Conservation (phyloP, 2,797 vertebrate genomes). For the Chaetodon trifasciatus region DNA sequence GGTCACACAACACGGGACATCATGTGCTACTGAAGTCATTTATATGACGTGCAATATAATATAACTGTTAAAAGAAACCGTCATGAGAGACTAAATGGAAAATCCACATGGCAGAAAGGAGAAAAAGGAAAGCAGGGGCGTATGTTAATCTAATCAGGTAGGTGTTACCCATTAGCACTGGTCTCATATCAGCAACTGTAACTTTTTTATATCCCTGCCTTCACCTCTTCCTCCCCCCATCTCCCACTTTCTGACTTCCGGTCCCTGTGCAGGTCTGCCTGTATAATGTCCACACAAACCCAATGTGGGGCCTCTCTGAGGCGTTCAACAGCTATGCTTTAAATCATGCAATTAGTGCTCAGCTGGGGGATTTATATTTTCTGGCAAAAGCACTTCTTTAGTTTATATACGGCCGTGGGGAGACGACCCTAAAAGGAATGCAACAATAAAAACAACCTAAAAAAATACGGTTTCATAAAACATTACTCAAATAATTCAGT, state of each 20-base stretch:
- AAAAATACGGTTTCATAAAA: slow-evolving; percentile 42
- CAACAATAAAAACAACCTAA: slow-evolving; percentile 51
- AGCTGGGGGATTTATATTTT: slow-evolving; percentile 61
- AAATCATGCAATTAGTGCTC: slow-evolving; percentile 76
- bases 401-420: slow-evolving; percentile 50
- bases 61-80: slow-evolving; percentile 42
- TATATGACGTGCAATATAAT: slow-evolving; percentile 43
- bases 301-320: slow-evolving; percentile 54
- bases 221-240: not conserved
- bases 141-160: slow-evolving; percentile 72
- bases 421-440: slow-evolving; percentile 50
- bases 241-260: slow-evolving; percentile 26
- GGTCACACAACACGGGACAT: slow-evolving; percentile 35
- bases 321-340: slow-evolving; percentile 58
- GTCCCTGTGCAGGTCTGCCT: slow-evolving; percentile 47
- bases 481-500: slow-evolving; percentile 2
- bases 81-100: slow-evolving; percentile 50
- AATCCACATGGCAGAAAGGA: slow-evolving; percentile 53
- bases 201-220: slow-evolving; percentile 14
- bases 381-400: slow-evolving; percentile 54
- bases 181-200: slow-evolving; percentile 56
- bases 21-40: slow-evolving; percentile 39
- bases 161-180: slow-evolving; percentile 53
- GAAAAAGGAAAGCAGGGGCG: slow-evolving; percentile 19
- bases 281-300: slow-evolving; percentile 49